phyloP scores from a whole-genome alignment of 2,888 invertebrate species.

The Sinhomidia bicolor region DNA sequence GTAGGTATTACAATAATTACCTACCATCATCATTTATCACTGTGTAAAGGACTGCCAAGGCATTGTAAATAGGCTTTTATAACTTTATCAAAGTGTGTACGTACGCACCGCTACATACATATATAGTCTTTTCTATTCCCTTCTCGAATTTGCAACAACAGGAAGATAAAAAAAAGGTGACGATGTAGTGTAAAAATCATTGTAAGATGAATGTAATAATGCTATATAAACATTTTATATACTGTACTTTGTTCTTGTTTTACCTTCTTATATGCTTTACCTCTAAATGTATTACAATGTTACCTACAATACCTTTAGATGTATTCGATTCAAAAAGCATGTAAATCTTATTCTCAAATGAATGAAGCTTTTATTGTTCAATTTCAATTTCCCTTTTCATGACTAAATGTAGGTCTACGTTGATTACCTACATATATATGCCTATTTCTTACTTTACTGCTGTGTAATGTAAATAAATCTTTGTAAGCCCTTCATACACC shows the following conservation, averaged over 20 bases:
- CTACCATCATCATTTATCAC: background rate
- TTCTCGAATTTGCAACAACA: slow-evolving; percentile 17
- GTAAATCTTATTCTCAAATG: background rate
- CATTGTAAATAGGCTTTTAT: no score
- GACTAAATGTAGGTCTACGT: background rate
- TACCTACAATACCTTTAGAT: no score
- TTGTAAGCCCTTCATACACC: background rate
- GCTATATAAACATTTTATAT: no score
- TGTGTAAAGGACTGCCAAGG: no score
- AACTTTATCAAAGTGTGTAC: no score
- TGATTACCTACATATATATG: background rate
- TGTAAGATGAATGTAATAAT: background rate
- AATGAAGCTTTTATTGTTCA: background rate
- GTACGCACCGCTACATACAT: slow-evolving; percentile 1
- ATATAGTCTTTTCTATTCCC: background rate
- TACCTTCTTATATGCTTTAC: no score
- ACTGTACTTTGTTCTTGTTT: no score
- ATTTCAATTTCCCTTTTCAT: slow-evolving; percentile 40
- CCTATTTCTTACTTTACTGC: background rate
- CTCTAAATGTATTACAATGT: no score
- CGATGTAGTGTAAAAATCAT: slow-evolving; percentile 20
- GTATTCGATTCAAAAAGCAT: background rate
- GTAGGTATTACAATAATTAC: background rate
- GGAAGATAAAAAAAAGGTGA: slow-evolving; percentile 9
- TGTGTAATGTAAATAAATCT: background rate